Base-by-base conservation (phyloP, 1,140 invertebrate genomes). In the Drosophila nigromelanica region DNA sequence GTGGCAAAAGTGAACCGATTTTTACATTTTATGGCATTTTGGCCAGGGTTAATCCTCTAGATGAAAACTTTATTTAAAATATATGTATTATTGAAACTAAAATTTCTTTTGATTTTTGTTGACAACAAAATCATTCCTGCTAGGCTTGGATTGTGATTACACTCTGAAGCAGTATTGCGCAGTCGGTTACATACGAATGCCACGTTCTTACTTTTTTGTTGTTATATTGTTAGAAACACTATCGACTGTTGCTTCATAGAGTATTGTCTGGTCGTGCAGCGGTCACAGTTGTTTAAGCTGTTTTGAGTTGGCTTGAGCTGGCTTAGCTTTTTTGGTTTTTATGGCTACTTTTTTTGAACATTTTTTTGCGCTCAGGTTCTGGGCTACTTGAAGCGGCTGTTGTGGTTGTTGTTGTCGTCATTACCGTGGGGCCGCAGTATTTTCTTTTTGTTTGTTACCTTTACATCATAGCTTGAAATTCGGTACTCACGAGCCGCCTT, bases 401-500 rank as follows among this genome's bases (percentile, higher is more conserved):
- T 48, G 37, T 54, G 56, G 30, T 59, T 69, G 58, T 50, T 76
- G 62, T 50, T 76, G 62, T 55, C 61, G 70, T 48, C 14, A 61
- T 71, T 76, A 71, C 61, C 55, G 39, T 50, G 58, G 59, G 63
- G 47, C 51, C 58, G 58, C 48, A 78, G 54, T 39, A 35, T 63
- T 63, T 60, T 76, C 43, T 71, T 40, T 68, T 62, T 62, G 59
- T 78, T 48, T 54, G 76, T 64, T 70, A 74, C 63, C 60, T 85
- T 86, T 81, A 85, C 81, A 86, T 86, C 80, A 86, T 80, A 80
- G n/a, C 24, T 50, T 2, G 10, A 50, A 1, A 50, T 2, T 30
- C 5, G 0, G 7, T 14, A 50, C 47, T 10, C n/a, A 30, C 1
- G 18, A 52, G 45, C 7, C 50, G 45, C 7, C 50, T 54, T 85